Evolutionary conservation across 2,888 invertebrate genomes (phyloP).

Genomic region (Julus scanicus): DNA sequence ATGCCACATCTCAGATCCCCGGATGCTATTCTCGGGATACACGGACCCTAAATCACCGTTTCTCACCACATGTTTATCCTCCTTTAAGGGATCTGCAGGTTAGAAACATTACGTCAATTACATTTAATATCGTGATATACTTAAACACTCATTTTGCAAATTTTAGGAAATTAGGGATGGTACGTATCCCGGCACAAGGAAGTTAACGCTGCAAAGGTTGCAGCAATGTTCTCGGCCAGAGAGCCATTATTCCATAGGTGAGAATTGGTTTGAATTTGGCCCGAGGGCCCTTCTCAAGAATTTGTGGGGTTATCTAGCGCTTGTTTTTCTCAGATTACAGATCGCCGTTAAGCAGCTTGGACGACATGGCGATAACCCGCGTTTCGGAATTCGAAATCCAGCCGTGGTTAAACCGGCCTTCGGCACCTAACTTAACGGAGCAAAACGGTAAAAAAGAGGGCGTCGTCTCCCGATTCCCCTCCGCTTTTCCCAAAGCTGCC

Average conservation of each 20-base stretch:
- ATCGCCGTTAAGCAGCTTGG: slow-evolving; percentile 24
- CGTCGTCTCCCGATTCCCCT: neutral
- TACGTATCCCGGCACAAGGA: slow-evolving; percentile 57
- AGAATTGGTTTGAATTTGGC: neutral
- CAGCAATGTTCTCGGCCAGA: slow-evolving; percentile 52
- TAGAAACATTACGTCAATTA: neutral
- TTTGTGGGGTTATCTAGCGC: neutral
- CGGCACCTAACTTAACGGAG: slow-evolving; percentile 9
- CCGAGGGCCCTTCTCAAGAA: neutral
- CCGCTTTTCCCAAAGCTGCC: neutral
- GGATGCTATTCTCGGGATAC: slow-evolving; percentile 54
- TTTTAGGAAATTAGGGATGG: slow-evolving; percentile 55
- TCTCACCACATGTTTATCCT: slow-evolving; percentile 57
- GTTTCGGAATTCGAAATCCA: slow-evolving; percentile 29
- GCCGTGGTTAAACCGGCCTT: slow-evolving; percentile 40
- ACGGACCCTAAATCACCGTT: slow-evolving; percentile 56
- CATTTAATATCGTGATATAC: neutral
- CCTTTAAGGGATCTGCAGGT: slow-evolving; percentile 56
- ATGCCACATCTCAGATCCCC: slow-evolving; percentile 58
- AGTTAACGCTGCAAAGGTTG: slow-evolving; percentile 53
- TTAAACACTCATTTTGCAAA: neutral
- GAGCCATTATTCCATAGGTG: slow-evolving; percentile 45
- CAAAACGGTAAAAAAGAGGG: slow-evolving; percentile 33
- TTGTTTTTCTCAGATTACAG: slow-evolving; percentile 15
- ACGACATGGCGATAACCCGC: slow-evolving; percentile 47